These are phyloP conservation scores for Cosmia trapezina DNA, from an alignment of 2,888 invertebrate species.

Conservation along the genomic window DNA sequence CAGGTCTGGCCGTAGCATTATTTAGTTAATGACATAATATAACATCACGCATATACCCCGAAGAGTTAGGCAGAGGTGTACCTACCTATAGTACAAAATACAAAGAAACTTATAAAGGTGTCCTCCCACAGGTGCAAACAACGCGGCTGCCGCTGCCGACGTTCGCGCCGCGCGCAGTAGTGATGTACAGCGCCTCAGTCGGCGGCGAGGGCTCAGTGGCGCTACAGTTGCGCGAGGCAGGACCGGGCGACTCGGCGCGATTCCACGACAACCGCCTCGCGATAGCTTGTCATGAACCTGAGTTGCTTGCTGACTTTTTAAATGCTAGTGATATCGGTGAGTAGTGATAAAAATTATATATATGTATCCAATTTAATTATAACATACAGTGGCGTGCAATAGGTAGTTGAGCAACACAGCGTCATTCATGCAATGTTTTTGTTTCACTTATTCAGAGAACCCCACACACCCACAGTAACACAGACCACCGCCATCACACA, in stretches of 20 bases:
- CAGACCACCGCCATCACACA: too few relatives aligned
- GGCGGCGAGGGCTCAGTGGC: constrained; percentile 91
- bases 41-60: neutral
- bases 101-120: neutral
- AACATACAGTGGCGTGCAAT: neutral
- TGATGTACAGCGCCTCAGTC: constrained; percentile 93
- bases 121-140: constrained; percentile 81
- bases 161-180: constrained; percentile 91
- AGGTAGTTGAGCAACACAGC: neutral
- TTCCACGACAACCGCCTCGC: constrained; percentile 92
- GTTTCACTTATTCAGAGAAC: neutral
- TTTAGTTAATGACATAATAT: neutral
- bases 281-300: constrained; percentile 94
- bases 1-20: too few relatives aligned
- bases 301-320: constrained; percentile 93
- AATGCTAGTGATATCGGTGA: constrained; percentile 90
- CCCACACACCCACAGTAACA: too few relatives aligned
- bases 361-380: neutral
- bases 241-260: constrained; percentile 81
- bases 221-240: constrained; percentile 91
- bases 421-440: neutral
- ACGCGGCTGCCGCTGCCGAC: constrained; percentile 88
- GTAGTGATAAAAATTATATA: neutral
- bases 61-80: neutral
- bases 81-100: neutral